Conservation (phyloP, 92 coral and sea anemone species). For the Metridium senile region DNA sequence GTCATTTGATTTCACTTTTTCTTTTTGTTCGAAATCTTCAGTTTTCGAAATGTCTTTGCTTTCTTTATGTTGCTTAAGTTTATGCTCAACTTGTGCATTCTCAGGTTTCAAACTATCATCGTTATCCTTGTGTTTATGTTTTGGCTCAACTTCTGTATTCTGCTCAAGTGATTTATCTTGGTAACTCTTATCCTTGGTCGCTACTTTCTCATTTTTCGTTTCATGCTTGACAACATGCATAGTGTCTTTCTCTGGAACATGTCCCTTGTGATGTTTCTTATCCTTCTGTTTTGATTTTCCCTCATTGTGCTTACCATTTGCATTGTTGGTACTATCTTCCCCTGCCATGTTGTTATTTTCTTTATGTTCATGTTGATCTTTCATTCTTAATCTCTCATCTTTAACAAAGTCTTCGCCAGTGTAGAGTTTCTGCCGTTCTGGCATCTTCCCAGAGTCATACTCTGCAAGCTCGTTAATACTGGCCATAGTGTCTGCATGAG, state of each 20-base stretch:
- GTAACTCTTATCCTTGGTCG: no score
- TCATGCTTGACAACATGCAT: no score
- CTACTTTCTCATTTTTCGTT: no score
- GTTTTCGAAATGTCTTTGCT: not conserved
- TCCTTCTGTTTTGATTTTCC: no score
- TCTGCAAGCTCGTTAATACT: not conserved
- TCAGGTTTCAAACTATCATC: not conserved
- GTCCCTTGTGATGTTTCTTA: no score
- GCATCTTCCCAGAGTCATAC: not conserved
- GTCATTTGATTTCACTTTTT: not conserved
- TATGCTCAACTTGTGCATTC: no score
- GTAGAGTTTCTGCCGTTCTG: not conserved
- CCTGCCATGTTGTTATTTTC: not conserved
- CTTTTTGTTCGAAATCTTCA: not conserved
- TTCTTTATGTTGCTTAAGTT: not conserved
- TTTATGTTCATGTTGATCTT: not conserved
- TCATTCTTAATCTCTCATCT: not conserved
- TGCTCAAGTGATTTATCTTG: not conserved
- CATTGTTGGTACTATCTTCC: no score
- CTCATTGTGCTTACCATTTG: no score
- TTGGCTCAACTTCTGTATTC: not conserved
- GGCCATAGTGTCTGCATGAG: not conserved
- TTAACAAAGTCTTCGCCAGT: not conserved
- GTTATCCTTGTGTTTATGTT: not conserved
- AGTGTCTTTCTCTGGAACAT: no score